A percentile compares a stretch with the other conserved stretches of the same genome.
These are phyloP conservation scores for Drosophila demipolita DNA, from an alignment of 2,888 invertebrate genomes.

Conservation along the genomic window DNA sequence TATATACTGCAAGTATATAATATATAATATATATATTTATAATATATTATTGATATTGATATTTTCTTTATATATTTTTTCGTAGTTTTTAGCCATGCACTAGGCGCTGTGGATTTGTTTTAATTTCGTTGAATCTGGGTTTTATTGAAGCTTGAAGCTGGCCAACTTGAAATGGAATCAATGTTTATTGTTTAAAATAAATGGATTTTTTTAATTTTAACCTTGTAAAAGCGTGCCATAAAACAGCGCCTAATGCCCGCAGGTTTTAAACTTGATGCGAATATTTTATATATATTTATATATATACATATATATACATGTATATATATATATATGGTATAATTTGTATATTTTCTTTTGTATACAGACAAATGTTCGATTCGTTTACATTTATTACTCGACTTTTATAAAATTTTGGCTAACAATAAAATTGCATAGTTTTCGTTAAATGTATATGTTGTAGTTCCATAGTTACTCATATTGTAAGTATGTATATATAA, in stretches of 20 bases:
- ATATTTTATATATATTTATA: conserved; percentile 26
- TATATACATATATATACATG: conserved; percentile 36
- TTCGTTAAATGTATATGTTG: conserved; percentile 48
- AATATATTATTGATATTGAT: conserved; percentile 72
- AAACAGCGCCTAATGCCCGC: conserved; percentile 61
- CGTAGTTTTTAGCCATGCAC: conserved; percentile 32
- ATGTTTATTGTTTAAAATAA: conserved; percentile 26
- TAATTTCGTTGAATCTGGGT: conserved; percentile 14
- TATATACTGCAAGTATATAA: conserved; percentile 34
- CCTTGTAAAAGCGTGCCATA: conserved; percentile 48
- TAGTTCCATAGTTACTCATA: conserved; percentile 40
- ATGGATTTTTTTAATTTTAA: conserved; percentile 28
- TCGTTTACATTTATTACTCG: conserved; percentile 67
- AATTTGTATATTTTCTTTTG: conserved; percentile 35
- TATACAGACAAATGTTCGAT: conserved; percentile 62
- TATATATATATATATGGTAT: conserved; percentile 33
- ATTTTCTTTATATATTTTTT: conserved; percentile 33
- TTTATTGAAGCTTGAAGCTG: conserved; percentile 60
- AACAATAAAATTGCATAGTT: conserved; percentile 81
- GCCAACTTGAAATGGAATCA: conserved; percentile 19
- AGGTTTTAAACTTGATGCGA: conserved; percentile 53
- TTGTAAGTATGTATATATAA: conserved; percentile 21
- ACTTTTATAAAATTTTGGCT: conserved; percentile 81
- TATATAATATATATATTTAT: conserved; percentile 44
- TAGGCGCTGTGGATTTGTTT: conserved; percentile 61